phyloP scores from a whole-genome alignment of 1,140 invertebrate genomes.

The Hylaeus anthracinus region DNA sequence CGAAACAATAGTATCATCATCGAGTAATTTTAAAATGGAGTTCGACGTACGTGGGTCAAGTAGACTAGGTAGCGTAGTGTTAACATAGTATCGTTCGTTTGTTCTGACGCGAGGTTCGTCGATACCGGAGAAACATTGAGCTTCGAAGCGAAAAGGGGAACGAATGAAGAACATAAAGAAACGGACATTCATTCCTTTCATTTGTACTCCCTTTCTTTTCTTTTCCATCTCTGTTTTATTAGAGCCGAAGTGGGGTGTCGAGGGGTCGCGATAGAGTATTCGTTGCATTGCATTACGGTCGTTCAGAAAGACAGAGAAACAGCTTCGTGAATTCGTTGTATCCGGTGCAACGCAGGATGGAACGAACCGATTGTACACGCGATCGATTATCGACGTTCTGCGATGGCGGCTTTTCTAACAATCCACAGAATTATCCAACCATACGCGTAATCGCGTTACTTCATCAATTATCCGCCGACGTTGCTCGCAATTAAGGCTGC shows the following conservation, averaged over 20 bases:
- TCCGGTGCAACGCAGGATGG: background rate
- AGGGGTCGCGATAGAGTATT: no score
- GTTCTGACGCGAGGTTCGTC: background rate
- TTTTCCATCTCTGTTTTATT: background rate
- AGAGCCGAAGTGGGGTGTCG: background rate
- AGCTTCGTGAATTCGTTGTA: conserved; percentile 23
- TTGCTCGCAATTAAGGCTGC: conserved; percentile 59
- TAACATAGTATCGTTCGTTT: background rate
- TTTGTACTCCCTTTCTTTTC: background rate
- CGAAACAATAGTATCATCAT: no score
- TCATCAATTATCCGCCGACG: conserved; percentile 61
- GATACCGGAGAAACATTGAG: background rate
- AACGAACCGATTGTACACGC: conserved; percentile 24
- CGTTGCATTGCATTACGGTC: no score
- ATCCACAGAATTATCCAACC: conserved; percentile 56
- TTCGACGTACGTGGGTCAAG: no score
- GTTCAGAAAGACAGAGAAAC: background rate
- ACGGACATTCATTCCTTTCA: background rate
- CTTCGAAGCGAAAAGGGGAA: background rate
- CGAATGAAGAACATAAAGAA: background rate
- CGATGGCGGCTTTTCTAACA: conserved; percentile 50
- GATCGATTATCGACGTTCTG: conserved; percentile 47
- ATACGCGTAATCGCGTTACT: conserved; percentile 60
- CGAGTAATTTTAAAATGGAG: no score
- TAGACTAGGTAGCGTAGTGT: no score